Base-by-base conservation (phyloP, 1,140 invertebrate genomes). In the Andricus grossulariae region DNA sequence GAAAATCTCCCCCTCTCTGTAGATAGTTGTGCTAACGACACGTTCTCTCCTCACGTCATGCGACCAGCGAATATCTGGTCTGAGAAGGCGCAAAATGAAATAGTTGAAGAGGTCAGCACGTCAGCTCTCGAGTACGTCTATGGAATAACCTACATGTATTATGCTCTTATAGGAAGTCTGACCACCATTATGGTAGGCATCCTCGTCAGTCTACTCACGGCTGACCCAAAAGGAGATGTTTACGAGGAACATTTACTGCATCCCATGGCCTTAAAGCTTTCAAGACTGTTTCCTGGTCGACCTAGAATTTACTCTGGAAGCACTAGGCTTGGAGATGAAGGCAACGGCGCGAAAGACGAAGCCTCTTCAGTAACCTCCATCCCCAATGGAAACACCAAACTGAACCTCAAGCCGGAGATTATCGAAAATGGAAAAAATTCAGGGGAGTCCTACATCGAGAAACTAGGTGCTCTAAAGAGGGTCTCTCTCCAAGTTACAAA, bases 121-220 rank as follows among this genome's bases (percentile, higher is more conserved):
- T 73, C 77, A 21, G 55, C 70, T n/a, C 57, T 81, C 11, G 90
- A 93, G 19, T 89, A 91, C 16, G 85, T 95, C 11, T 95, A 95
- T 82, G 93, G 93, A 8, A 93, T 95, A 51, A 95, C 94, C 7
- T 96, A 95, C 84, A 96, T 96, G 95, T 96, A 95, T 85, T 95
- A 96, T 85, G 94, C 94, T 25, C 85, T 95, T 5, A 92, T 95
- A 52, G 95, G 95, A 2, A 95, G 94, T 71, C 80, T 93, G 15
- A 92, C 95, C 21, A 95, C 95, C 0, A 90, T 96, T 0, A 73
- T 94, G 5, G 88, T 95, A 39, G 95, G 95, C 0, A 93, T 93
- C 8, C 86, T 95, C 10, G 92, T 95, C 25, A 95, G 95, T 85
- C 92, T 93, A 50, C 79, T 95, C 18, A 95, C 94, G 70, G 92